Evolutionary conservation across 2,797 vertebrate genomes (phyloP).

Genomic region (Stomatorhinus walkeri): DNA sequence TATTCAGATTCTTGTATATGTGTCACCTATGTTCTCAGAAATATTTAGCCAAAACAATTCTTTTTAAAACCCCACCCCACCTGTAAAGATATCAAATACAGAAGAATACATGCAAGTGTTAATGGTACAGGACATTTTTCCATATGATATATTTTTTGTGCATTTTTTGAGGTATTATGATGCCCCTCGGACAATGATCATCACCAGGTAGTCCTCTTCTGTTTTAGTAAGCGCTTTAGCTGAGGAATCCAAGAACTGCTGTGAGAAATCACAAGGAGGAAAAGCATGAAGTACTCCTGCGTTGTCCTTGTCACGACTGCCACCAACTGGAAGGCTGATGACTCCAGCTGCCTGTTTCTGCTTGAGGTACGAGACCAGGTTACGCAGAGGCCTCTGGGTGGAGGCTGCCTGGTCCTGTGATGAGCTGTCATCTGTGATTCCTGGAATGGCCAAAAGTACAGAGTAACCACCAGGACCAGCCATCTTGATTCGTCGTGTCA

Average conservation of each 20-base stretch:
- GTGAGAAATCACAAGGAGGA: slow-evolving; percentile 98
- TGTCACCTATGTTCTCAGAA: not conserved
- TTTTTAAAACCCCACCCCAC: slow-evolving; percentile 47
- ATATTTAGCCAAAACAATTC: slow-evolving; percentile 34
- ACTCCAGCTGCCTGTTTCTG: slow-evolving; percentile 99
- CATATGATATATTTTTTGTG: slow-evolving; percentile 39
- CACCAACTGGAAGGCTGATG: slow-evolving; percentile 96
- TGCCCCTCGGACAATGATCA: slow-evolving; percentile 98
- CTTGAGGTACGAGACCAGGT: slow-evolving; percentile 99
- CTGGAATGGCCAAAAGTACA: slow-evolving; percentile 87
- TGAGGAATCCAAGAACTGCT: slow-evolving; percentile 98
- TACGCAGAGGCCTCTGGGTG: slow-evolving; percentile 92
- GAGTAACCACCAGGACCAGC: slow-evolving; percentile 90
- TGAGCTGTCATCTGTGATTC: slow-evolving; percentile 68
- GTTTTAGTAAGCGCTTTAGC: slow-evolving; percentile 98
- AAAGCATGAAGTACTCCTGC: slow-evolving; percentile 97
- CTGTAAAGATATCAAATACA: slow-evolving; percentile 71
- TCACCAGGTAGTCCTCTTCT: slow-evolving; percentile 98
- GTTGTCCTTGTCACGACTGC: slow-evolving; percentile 97
- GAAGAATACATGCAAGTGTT: slow-evolving; percentile 71
- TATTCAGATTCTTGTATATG: not conserved
- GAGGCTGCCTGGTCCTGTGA: slow-evolving; percentile 73
- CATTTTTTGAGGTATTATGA: slow-evolving; percentile 71
- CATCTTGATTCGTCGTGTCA: slow-evolving; percentile 94
- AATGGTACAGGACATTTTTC: slow-evolving; percentile 54